Base-by-base conservation (phyloP, 64 coral and sea anemone species). In the Dendrophyllia cribrosa region DNA sequence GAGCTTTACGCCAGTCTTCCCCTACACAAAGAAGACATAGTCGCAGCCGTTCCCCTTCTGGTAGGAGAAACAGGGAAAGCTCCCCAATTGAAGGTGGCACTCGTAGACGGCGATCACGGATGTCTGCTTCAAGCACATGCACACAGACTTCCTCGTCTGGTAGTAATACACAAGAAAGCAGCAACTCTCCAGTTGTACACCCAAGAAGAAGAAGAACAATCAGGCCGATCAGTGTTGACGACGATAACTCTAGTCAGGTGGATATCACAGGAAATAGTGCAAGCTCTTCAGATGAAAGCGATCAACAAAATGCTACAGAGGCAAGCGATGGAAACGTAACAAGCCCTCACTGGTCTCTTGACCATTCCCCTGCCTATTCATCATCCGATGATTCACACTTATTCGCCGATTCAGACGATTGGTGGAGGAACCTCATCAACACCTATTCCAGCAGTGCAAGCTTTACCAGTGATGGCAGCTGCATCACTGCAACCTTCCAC, bases 351-450 rank as follows among this genome's bases (percentile, higher is more conserved):
- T 75, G 14, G 15, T 75, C 72, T 50, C 25, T 24, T 9, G 53
- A 56, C 5, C 53, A 56, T 12, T 56, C 53, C 4, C 10, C 25
- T 73, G 44, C 43, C 14, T 75, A 50, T 75, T 75, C 72, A 7
- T 75, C 72, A 46, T 75, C 72, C 51, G 72, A 75, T 75, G 72
- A 51, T 15, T 75, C 70, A 14, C 16, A 72, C 26, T 13, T 72
- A 12, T 34, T 75, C 48, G 72, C 43, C 6, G 72, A 75, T 19
- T 17, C 46, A n/a, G 72, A 75, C 12, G 44, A 50, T n/a, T 49
- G 72, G 72, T 75, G 72, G 72, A 45, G 14, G 15, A 17, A 75
- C 47, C 15, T 50, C 44, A 20, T 50, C 3, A 75, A 49, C 45
- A 75, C 8, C 17, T 20, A 75, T 75, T 12, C 72, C 15, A 75